These are phyloP conservation scores for Globicephala melas DNA, from an alignment of 2,113 vertebrate species.

Conservation along the genomic window DNA sequence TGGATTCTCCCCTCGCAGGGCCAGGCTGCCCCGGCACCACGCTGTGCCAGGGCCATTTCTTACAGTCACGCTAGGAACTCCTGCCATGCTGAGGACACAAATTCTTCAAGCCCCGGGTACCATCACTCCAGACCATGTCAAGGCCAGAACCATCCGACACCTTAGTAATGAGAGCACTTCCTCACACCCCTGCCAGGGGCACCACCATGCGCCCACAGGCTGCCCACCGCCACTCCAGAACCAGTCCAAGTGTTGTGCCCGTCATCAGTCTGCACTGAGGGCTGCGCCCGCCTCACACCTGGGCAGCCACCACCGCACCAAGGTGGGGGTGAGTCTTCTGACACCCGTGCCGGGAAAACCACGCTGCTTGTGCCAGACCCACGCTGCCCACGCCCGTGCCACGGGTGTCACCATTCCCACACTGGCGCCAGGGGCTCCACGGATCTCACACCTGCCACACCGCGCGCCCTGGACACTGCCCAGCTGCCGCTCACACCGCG, in stretches of 20 bases:
- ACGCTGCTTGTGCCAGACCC: conserved; percentile 50
- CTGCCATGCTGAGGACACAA: neutral
- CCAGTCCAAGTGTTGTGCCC: neutral
- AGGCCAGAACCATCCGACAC: conserved; percentile 31
- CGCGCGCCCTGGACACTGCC: conserved; percentile 40
- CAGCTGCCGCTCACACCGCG: neutral
- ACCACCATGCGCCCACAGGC: neutral
- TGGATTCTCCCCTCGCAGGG: neutral
- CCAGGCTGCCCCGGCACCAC: neutral
- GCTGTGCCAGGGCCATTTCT: neutral
- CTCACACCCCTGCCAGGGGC: neutral
- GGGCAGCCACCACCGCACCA: conserved; percentile 21
- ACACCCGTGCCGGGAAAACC: neutral
- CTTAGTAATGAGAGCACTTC: neutral
- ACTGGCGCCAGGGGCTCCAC: neutral
- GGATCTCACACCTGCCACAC: conserved; percentile 64
- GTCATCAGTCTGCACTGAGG: neutral
- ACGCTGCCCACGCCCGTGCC: conserved; percentile 35
- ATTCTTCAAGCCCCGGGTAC: neutral
- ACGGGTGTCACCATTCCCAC: conserved; percentile 15
- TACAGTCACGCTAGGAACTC: neutral
- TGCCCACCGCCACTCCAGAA: neutral
- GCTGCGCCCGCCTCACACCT: conserved; percentile 23
- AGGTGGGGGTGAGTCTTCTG: conserved; percentile 21
- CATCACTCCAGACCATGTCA: neutral